Percentiles rank a stretch among this genome's conserved stretches.
These are phyloP conservation scores for Sebastiscus albofasciatus DNA, from an alignment of 2,797 vertebrate species.

Conservation along the genomic window DNA sequence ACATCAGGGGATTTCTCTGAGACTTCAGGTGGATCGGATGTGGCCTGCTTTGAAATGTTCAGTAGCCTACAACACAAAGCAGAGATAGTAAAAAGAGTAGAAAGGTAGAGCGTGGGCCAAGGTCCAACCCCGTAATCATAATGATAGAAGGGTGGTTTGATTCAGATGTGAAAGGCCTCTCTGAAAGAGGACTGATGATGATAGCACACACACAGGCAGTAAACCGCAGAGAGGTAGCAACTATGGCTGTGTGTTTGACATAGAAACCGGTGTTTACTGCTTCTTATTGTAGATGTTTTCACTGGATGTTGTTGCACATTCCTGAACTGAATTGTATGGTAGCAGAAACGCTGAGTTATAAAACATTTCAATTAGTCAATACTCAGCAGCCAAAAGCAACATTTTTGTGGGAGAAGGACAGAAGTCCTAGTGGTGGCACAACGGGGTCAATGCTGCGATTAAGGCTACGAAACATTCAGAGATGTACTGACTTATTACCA, in stretches of 20 bases:
- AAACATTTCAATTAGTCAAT: background rate
- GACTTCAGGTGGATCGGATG: constrained; percentile 41
- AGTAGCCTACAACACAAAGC: background rate
- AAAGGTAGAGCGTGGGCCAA: background rate
- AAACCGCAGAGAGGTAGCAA: constrained; percentile 31
- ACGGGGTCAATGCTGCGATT: background rate
- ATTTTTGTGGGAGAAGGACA: background rate
- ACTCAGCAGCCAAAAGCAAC: background rate
- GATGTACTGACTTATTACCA: background rate
- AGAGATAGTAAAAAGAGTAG: constrained; percentile 16
- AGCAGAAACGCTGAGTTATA: background rate
- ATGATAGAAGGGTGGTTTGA: constrained; percentile 40
- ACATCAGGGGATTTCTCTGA: constrained; percentile 57
- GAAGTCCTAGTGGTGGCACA: background rate
- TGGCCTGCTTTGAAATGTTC: constrained; percentile 53
- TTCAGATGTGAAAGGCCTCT: constrained; percentile 33
- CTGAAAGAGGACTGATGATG: constrained; percentile 31
- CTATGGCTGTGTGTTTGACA: background rate
- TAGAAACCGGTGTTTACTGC: constrained; percentile 44
- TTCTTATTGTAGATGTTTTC: constrained; percentile 47
- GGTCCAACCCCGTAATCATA: constrained; percentile 56
- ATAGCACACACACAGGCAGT: constrained; percentile 9
- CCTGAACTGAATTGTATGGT: constrained; percentile 2
- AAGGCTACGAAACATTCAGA: background rate
- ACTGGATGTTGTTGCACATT: constrained; percentile 20